These are phyloP conservation scores for Pinctada fucata DNA, from an alignment of 2,888 invertebrate species.

Conservation along the genomic window DNA sequence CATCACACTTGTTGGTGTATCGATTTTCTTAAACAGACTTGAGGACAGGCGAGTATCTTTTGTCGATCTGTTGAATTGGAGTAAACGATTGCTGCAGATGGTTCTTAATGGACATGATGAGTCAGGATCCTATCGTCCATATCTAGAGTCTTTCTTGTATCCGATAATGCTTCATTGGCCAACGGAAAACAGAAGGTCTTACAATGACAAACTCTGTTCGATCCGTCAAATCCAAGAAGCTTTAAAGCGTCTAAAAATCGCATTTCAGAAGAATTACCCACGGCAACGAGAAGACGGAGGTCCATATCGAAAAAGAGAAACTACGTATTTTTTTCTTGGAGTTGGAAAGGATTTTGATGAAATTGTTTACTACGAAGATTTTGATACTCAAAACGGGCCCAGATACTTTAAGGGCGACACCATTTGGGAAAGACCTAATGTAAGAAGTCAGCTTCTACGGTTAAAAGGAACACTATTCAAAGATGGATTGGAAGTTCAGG, in stretches of 20 bases:
- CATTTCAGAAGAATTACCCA: slow-evolving; percentile 57
- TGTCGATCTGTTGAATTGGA: slow-evolving; percentile 43
- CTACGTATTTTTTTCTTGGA: slow-evolving; percentile 59
- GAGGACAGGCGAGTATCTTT: slow-evolving; percentile 13
- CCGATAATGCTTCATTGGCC: slow-evolving; percentile 53
- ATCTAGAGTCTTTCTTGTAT: slow-evolving; percentile 51
- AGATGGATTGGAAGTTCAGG: slow-evolving; percentile 47
- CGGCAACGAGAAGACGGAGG: slow-evolving; percentile 44
- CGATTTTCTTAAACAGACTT: slow-evolving; percentile 28
- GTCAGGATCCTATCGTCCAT: slow-evolving; percentile 1
- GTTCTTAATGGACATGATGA: slow-evolving; percentile 24
- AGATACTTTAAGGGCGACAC: slow-evolving; percentile 39
- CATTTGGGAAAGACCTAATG: slow-evolving; percentile 49
- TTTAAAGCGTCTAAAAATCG: slow-evolving; percentile 47
- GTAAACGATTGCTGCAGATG: slow-evolving; percentile 40
- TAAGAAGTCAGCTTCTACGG: slow-evolving; percentile 43
- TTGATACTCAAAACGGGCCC: slow-evolving; percentile 29
- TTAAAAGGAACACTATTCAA: slow-evolving; percentile 49
- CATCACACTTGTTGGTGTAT: slow-evolving; percentile 41
- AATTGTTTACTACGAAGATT: slow-evolving; percentile 46
- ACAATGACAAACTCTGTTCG: slow-evolving; percentile 1
- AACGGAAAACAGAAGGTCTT: slow-evolving; percentile 36
- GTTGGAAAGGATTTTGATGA: slow-evolving; percentile 46
- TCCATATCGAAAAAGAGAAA: slow-evolving; percentile 50
- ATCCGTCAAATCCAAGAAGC: slow-evolving; percentile 4